These are phyloP conservation scores for Catharus minimus DNA, from an alignment of 2,113 vertebrate genomes.

Conservation along the genomic window DNA sequence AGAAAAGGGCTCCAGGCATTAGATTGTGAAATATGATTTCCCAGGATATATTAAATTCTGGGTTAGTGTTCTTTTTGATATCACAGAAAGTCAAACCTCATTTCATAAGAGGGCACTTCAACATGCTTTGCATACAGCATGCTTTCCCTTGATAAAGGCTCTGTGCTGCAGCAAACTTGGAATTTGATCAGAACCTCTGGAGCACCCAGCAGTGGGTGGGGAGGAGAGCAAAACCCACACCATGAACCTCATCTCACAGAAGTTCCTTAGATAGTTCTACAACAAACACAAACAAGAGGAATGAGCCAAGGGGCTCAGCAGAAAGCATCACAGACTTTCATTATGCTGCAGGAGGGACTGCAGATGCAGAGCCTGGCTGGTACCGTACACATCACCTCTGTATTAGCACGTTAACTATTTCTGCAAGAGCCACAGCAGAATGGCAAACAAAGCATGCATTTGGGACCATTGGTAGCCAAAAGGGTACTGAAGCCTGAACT, in stretches of 20 bases:
- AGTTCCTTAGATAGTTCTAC: slow-evolving; percentile 29
- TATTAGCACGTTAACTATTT: background rate
- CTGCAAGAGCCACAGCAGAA: background rate
- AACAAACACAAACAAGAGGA: slow-evolving; percentile 25
- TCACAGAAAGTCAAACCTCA: slow-evolving; percentile 43
- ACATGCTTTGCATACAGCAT: slow-evolving; percentile 17
- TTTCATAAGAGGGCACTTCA: slow-evolving; percentile 22
- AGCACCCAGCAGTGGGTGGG: background rate
- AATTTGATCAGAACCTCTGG: slow-evolving; percentile 42
- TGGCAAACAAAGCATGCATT: background rate
- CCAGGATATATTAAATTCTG: slow-evolving; percentile 58
- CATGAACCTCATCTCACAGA: background rate
- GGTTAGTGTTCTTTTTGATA: slow-evolving; percentile 59
- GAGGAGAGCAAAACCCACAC: slow-evolving; percentile 23
- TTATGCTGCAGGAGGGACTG: background rate
- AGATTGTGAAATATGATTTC: slow-evolving; percentile 62
- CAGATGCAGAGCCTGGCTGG: background rate
- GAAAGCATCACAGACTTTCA: background rate
- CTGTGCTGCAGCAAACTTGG: slow-evolving; percentile 17
- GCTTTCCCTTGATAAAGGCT: slow-evolving; percentile 29
- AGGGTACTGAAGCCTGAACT: background rate
- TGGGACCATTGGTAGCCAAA: background rate
- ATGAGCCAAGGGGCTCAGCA: background rate
- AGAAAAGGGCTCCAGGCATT: slow-evolving; percentile 41
- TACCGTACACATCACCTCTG: background rate